These are phyloP conservation scores for Periophthalmus modestus DNA, from an alignment of 2,113 vertebrate species.

Conservation along the genomic window DNA sequence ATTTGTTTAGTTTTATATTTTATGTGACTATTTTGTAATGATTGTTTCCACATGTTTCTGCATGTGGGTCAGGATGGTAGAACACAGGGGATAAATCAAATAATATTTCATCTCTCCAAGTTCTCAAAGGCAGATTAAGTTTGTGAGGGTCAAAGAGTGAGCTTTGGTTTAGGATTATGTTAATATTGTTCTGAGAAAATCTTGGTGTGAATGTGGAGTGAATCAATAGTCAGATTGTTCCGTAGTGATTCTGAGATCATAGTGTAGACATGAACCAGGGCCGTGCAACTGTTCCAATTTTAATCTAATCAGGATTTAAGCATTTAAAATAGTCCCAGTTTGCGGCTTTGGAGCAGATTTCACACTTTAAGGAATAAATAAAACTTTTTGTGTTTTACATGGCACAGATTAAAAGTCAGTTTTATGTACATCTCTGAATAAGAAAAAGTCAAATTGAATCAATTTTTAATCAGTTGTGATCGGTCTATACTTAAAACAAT, in stretches of 20 bases:
- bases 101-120: conserved; percentile 49
- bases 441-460: no score
- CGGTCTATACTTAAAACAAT: no score
- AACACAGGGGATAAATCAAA: conserved; percentile 10
- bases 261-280: not conserved
- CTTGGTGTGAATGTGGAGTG: conserved; percentile 5
- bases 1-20: not conserved
- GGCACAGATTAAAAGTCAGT: no score
- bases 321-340: no score
- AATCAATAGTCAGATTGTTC: conserved; percentile 4
- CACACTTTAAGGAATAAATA: no score
- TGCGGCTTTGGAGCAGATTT: no score
- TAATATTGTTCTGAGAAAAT: conserved; percentile 39
- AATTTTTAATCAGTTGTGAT: no score
- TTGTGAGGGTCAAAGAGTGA: conserved; percentile 52
- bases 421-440: no score
- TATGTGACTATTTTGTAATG: conserved; percentile 4
- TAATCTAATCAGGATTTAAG: no score
- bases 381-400: no score
- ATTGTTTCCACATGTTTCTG: not conserved
- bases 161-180: conserved; percentile 18
- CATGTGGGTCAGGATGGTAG: conserved; percentile 23
- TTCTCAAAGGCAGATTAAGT: conserved; percentile 54
- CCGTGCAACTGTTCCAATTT: no score
- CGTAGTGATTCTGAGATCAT: not conserved